phyloP scores from a whole-genome alignment of 2,888 invertebrate species.

The Alloscopus bannaensis region DNA sequence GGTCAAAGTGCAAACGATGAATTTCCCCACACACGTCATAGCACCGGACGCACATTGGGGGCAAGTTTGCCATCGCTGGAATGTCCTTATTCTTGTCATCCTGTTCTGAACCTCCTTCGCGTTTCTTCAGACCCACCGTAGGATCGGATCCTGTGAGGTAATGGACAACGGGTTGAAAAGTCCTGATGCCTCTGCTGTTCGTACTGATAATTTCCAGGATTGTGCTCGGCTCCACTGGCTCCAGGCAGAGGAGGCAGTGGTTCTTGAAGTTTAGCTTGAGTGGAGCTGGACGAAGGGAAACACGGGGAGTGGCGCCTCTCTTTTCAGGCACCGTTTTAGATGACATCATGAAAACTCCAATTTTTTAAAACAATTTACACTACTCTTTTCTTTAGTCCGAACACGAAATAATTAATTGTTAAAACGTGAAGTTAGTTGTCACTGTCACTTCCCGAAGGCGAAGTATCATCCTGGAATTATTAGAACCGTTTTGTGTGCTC shows the following conservation, averaged over 20 bases:
- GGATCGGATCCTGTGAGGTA: slow-evolving; percentile 2
- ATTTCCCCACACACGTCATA: neutral
- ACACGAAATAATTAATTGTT: too few species aligned
- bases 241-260: neutral
- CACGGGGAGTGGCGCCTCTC: too few species aligned
- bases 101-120: too few species aligned
- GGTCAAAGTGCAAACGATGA: neutral
- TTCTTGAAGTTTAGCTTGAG: neutral
- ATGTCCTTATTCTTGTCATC: neutral
- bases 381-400: too few species aligned
- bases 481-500: too few species aligned
- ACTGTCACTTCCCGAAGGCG: too few species aligned
- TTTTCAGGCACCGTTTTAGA: too few species aligned
- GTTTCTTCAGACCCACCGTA: neutral
- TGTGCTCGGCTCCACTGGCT: neutral
- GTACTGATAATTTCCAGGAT: neutral
- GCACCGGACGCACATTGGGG: neutral
- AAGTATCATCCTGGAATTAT: too few species aligned
- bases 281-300: too few species aligned
- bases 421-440: too few species aligned
- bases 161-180: neutral
- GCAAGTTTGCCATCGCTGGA: neutral
- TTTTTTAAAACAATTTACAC: too few species aligned
- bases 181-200: neutral
- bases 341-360: too few species aligned